A percentile compares a stretch with the other conserved stretches of the same genome.
Evolutionary conservation across 2,888 invertebrate species (phyloP).

Genomic region (Meandrusa payeni): DNA sequence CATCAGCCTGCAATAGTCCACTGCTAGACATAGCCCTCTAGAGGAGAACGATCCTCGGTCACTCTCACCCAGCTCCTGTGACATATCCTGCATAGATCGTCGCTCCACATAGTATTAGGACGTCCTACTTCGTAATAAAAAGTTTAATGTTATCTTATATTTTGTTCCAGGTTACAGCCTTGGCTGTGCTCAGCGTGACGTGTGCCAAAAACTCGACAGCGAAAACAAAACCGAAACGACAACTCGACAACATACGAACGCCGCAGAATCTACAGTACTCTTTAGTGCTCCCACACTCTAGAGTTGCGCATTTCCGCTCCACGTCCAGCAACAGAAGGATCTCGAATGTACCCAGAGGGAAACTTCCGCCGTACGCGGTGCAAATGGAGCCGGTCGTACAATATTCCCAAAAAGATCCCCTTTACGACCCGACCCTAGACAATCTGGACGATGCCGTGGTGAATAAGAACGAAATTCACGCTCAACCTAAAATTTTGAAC

Average conservation of each 20-base stretch:
- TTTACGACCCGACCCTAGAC: slow-evolving; percentile 82
- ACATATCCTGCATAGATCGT: no score
- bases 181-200: slow-evolving; percentile 76
- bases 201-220: slow-evolving; percentile 70
- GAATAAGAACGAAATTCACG: slow-evolving; percentile 70
- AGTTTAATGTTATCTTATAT: slow-evolving; percentile 26
- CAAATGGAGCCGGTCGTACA: slow-evolving; percentile 91
- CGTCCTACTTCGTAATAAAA: no score
- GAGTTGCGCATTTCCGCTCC: slow-evolving; percentile 75
- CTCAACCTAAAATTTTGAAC: slow-evolving; percentile 72
- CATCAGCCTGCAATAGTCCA: no score
- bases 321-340: slow-evolving; percentile 77
- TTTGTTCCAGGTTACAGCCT: slow-evolving; percentile 80
- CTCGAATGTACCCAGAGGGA: slow-evolving; percentile 72
- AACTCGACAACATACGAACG: slow-evolving; percentile 74
- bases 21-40: no score
- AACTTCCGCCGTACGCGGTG: slow-evolving; percentile 86
- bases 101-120: no score
- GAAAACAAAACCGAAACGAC: slow-evolving; percentile 76
- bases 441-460: slow-evolving; percentile 66
- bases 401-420: slow-evolving; percentile 89
- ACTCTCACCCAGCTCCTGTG: no score
- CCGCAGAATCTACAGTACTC: slow-evolving; percentile 82
- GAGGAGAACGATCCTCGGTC: no score
- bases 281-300: slow-evolving; percentile 79